Conservation (phyloP, 2,797 vertebrate genomes). For the Spondyliosoma cantharus region DNA sequence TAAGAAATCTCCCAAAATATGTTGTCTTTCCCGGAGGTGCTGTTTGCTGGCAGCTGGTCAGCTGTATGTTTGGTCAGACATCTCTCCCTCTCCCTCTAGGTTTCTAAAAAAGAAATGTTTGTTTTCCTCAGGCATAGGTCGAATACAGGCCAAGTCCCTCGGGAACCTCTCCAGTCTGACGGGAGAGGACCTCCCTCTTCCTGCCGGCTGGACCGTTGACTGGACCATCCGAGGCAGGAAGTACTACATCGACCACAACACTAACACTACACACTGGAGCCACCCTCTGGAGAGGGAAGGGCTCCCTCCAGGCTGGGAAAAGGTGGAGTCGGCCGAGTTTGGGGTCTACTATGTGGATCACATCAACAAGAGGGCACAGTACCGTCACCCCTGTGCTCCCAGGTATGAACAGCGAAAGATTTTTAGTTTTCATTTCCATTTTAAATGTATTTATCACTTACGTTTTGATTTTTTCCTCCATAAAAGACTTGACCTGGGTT, state of each 20-base stretch:
- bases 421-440: background rate
- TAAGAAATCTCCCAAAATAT: constrained; percentile 32
- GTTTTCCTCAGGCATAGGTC: constrained; percentile 89
- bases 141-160: constrained; percentile 95
- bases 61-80: constrained; percentile 48
- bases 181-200: constrained; percentile 93
- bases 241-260: constrained; percentile 99
- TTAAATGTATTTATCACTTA: too few species aligned
- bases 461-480: background rate
- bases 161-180: constrained; percentile 94
- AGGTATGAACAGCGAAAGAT: constrained; percentile 81
- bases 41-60: constrained; percentile 48
- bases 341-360: constrained; percentile 98
- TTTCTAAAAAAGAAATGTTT: constrained; percentile 62
- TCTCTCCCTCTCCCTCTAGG: constrained; percentile 39
- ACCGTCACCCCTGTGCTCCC: constrained; percentile 97
- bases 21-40: constrained; percentile 49
- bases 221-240: constrained; percentile 99
- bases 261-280: constrained; percentile 99
- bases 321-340: constrained; percentile 95
- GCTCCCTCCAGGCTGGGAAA: constrained; percentile 97
- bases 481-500: background rate
- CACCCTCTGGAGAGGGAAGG: constrained; percentile 97
- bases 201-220: constrained; percentile 96
- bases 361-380: constrained; percentile 96